Evolutionary conservation across 2,113 vertebrate species (phyloP), one percentile per base, ranked within the genome.

Genomic region (Coracopsis vasa): DNA sequence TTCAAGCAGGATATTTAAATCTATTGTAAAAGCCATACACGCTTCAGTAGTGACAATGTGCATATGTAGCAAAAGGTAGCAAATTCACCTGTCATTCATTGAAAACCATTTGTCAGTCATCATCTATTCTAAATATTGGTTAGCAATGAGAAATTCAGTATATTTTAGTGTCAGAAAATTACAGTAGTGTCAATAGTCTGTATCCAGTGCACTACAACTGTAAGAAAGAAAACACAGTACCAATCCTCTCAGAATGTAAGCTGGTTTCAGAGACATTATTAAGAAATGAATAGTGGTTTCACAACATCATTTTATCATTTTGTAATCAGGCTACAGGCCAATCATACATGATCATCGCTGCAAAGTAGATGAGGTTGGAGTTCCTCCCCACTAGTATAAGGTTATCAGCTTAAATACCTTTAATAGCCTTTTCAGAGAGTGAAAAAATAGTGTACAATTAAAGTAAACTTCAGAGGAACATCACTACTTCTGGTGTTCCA

Each of bases 251-350:
- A 54, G 64, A 92, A 74, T 69, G 95, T 89, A 92, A 87, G 65
- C 83, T 94, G n/a, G 31, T 94, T 94, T 94, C 80, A 94, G 86
- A 92, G 86, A 79, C 53, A 85, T 48, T 96, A 37, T 94, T 94
- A 94, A 86, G 96, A 96, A 96, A 96, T 84, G n/a, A 91, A 69
- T 6, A 82, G 83, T 75, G 66, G 89, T 97, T 97, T 96, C 94
- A 91, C 83, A 96, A 97, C 77, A 89, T 62, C 71, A 80, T 91
- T 97, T 94, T 96, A 89, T 89, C 23, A 4, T 96, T 96, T 95
- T 96, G 95, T 93, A 97, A 96, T 90, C 83, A 85, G 86, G 90
- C 91, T 94, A 89, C 92, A 93, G 86, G 94, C 88, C 48, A 94
- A 58, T 96, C 80, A 82, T 86, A 91, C 65, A 42, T 51, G 73